Percentiles rank a stretch among this genome's conserved stretches.
Conservation (phyloP, 2,888 invertebrate species). For the Diaphora mendica region DNA sequence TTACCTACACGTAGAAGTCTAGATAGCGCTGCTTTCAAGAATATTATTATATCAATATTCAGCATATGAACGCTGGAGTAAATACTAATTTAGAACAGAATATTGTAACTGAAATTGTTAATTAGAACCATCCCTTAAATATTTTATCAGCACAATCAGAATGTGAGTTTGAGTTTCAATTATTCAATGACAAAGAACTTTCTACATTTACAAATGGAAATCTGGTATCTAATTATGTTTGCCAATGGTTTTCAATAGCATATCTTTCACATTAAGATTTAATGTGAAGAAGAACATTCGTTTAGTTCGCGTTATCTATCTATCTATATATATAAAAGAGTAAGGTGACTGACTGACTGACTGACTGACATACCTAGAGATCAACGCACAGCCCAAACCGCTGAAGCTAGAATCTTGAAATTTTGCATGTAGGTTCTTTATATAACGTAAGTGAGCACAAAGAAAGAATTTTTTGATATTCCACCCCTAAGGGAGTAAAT, state of each 20-base stretch:
- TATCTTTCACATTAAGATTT: background rate
- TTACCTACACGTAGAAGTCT: background rate
- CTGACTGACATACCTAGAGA: no score
- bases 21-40: background rate
- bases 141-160: background rate
- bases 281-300: background rate
- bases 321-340: no score
- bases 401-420: no score
- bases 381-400: no score
- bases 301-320: background rate
- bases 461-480: no score
- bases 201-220: background rate
- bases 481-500: no score
- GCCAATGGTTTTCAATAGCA: background rate
- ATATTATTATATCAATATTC: no score
- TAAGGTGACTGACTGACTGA: no score
- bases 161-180: conserved; percentile 1
- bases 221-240: conserved; percentile 1
- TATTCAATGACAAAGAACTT: background rate
- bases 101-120: background rate
- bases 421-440: no score
- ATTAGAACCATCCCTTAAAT: background rate
- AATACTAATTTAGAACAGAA: background rate
- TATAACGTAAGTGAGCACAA: no score
- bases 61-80: background rate